Evolutionary conservation across 2,797 vertebrate species (phyloP), one percentile per base, ranked within the genome.

Genomic region (Emys orbicularis): DNA sequence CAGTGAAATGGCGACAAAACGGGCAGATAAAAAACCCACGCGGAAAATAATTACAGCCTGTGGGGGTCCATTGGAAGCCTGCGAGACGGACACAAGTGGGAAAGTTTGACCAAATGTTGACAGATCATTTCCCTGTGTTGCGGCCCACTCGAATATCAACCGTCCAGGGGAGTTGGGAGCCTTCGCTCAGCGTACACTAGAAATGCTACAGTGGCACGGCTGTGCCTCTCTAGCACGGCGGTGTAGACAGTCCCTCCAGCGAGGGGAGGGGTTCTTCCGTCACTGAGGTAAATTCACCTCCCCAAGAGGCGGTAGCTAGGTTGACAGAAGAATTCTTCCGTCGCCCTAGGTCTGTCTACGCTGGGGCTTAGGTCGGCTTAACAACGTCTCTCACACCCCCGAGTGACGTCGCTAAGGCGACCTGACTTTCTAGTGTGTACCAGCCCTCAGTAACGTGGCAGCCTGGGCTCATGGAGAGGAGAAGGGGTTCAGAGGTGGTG

Each of bases 91-190:
- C 93, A 53, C 12, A 18, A 57, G 57, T 54, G 19, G 65, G 18
- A 37, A 21, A 37, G n/a, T 72, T 41, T 37, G 61, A 13, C 47
- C 5, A 21, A n/a, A 34, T 41, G n/a, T n/a, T 83, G 81, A 72
- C n/a, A 68, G 53, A 54, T 27, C 44, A 5, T 0, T 56, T 93
- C n/a, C 76, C 23, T 0, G 0, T 13, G 41, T 19, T 74, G 27
- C n/a, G 19, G n/a, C 3, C 53, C 1, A n/a, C 10, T 72, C 18
- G 21, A 72, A 72, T 23, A 19, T 23, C n/a, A n/a, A 37, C 19
- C 2, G n/a, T 21, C 65, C 65, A 68, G 18, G n/a, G 18, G 16
- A n/a, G 65, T 37, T 68, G 65, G n/a, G 65, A 65, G 34, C 61
- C 61, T 65, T n/a, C 11, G 1, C 57, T 13, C 57, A 31, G 57